These are phyloP conservation scores for Catharus fuscescens DNA, from an alignment of 2,113 vertebrate genomes.

Conservation along the genomic window DNA sequence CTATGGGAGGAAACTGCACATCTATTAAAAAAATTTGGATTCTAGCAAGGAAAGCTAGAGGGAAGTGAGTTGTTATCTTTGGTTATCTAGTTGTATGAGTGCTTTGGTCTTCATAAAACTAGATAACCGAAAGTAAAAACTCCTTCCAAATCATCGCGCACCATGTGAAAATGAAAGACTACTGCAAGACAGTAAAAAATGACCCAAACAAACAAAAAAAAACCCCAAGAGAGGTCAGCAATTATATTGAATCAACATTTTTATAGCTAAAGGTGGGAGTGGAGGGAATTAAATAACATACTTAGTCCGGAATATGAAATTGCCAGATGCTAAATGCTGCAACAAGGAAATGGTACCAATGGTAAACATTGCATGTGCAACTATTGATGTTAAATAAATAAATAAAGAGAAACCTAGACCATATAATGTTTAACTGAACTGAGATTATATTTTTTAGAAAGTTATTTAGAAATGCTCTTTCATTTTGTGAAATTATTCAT, in stretches of 20 bases:
- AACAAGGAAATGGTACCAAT: constrained; percentile 34
- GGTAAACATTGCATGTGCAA: constrained; percentile 55
- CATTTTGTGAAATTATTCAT: constrained; percentile 26
- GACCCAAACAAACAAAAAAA: neutral
- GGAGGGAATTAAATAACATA: constrained; percentile 24
- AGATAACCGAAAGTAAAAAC: constrained; percentile 99
- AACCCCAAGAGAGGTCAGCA: constrained; percentile 57
- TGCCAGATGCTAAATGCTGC: constrained; percentile 21
- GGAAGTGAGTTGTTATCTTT: constrained; percentile 99
- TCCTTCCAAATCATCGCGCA: constrained; percentile 93
- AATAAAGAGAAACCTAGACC: neutral
- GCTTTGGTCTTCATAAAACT: constrained; percentile 99
- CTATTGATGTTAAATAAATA: constrained; percentile 45
- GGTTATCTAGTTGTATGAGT: constrained; percentile 99
- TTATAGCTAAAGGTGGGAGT: constrained; percentile 35
- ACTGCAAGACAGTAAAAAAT: constrained; percentile 65
- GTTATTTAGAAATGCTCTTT: constrained; percentile 20
- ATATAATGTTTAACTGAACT: neutral
- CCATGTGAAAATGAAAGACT: constrained; percentile 66
- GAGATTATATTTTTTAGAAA: neutral
- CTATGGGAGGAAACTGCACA: constrained; percentile 43
- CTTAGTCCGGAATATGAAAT: constrained; percentile 7
- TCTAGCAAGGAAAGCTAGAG: constrained; percentile 52
- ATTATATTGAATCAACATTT: constrained; percentile 67
- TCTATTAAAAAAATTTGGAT: constrained; percentile 39